A percentile compares a stretch with the other conserved stretches of the same genome.
Conservation (phyloP, 2,888 invertebrate species). For the Cataglyphis albicans region DNA sequence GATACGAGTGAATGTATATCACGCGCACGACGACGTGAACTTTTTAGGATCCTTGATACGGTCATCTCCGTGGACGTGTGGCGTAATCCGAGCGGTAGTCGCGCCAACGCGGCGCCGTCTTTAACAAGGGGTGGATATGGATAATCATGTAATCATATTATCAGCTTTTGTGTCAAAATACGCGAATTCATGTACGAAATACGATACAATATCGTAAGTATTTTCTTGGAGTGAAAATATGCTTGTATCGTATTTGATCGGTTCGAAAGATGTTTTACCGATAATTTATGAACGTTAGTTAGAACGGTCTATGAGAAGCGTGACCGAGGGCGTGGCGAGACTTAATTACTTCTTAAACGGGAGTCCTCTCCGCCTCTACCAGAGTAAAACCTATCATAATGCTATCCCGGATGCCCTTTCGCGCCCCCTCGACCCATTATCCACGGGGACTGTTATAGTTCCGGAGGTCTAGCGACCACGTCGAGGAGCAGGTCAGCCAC, state of each 20-base stretch:
- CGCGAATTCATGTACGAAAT: neutral
- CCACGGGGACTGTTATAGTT: slow-evolving; percentile 69
- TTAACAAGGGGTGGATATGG: neutral
- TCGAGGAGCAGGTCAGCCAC: slow-evolving; percentile 79
- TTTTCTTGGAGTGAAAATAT: neutral
- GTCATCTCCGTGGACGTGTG: neutral
- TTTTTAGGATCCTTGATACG: slow-evolving; percentile 33
- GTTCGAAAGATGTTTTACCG: slow-evolving; percentile 20
- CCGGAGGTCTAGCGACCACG: slow-evolving; percentile 70
- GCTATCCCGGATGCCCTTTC: slow-evolving; percentile 70
- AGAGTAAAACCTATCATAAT: slow-evolving; percentile 84
- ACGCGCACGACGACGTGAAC: slow-evolving; percentile 56
- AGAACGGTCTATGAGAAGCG: slow-evolving; percentile 75
- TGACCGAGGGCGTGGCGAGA: slow-evolving; percentile 82
- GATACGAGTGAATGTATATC: slow-evolving; percentile 66
- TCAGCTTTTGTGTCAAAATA: neutral
- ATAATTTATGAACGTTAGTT: slow-evolving; percentile 65
- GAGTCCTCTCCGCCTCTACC: slow-evolving; percentile 84
- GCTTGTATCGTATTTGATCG: neutral
- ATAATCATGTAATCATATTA: neutral
- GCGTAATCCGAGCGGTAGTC: slow-evolving; percentile 18
- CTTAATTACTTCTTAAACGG: slow-evolving; percentile 85
- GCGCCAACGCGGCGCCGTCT: neutral
- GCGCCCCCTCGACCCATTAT: slow-evolving; percentile 71
- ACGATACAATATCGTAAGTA: no score